Evolutionary conservation across 2,888 invertebrate genomes (phyloP).

Genomic region (Melipona beecheii): DNA sequence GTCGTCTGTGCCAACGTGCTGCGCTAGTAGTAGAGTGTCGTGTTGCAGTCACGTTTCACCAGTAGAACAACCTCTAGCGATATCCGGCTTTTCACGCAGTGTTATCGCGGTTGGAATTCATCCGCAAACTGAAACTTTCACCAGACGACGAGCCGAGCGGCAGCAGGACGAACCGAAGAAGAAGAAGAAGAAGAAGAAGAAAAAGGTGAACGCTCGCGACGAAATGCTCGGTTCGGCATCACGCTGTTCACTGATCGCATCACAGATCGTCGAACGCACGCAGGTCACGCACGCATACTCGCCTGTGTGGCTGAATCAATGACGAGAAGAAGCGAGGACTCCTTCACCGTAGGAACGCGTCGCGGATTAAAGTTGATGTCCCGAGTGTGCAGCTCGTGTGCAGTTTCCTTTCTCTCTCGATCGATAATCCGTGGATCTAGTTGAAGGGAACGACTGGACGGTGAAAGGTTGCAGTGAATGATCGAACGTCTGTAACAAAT

Average conservation of each 20-base stretch:
- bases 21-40: too few species aligned
- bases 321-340: neutral
- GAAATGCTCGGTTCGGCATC: slow-evolving; percentile 45
- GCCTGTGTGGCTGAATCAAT: slow-evolving; percentile 35
- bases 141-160: neutral
- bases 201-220: neutral
- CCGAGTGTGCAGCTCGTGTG: too few species aligned
- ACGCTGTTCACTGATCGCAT: slow-evolving; percentile 45
- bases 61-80: too few species aligned
- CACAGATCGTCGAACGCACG: slow-evolving; percentile 14
- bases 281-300: neutral
- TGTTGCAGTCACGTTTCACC: too few species aligned
- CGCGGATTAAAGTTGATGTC: neutral
- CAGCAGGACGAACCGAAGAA: neutral
- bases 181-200: too few species aligned
- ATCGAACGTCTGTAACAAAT: neutral
- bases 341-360: neutral
- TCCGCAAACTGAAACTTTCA: neutral
- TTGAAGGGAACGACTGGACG: neutral
- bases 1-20: neutral
- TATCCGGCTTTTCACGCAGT: too few species aligned
- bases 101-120: too few species aligned
- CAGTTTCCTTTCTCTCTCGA: neutral
- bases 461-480: neutral
- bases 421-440: slow-evolving; percentile 13